phyloP scores from a whole-genome alignment of 2,888 invertebrate genomes.

The Nemotelus pantherinus region DNA sequence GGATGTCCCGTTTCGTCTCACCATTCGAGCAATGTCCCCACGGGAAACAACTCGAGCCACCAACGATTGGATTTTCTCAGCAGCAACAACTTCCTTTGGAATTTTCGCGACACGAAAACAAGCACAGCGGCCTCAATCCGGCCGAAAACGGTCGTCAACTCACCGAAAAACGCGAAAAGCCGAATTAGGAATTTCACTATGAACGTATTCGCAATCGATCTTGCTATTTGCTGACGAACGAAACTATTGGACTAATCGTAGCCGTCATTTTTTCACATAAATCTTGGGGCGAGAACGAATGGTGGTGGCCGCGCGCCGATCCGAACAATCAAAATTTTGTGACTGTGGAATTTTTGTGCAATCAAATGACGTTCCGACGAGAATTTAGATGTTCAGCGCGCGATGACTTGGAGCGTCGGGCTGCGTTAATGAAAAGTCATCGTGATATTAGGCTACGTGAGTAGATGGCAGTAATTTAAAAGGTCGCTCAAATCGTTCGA shows the following conservation, averaged over 20 bases:
- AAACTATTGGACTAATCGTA: not conserved
- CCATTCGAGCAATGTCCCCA: not conserved
- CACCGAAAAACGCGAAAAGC: not conserved
- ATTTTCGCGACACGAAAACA: slow-evolving; percentile 10
- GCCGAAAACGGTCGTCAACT: not conserved
- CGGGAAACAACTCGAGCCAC: not conserved
- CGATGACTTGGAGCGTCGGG: not conserved
- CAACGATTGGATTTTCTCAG: not conserved
- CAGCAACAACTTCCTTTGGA: not conserved
- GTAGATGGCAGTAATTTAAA: not conserved
- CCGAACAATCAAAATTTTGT: slow-evolving; percentile 28
- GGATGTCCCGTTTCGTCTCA: too few species aligned
- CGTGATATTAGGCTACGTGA: not conserved
- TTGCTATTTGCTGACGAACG: not conserved
- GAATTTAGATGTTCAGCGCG: not conserved
- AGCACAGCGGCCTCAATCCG: not conserved
- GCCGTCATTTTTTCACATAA: slow-evolving; percentile 41
- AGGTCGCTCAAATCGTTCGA: too few species aligned
- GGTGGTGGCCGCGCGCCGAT: slow-evolving; percentile 23
- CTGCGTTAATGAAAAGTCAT: not conserved
- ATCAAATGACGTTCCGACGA: not conserved
- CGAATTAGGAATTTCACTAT: not conserved
- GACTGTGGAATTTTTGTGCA: slow-evolving; percentile 28
- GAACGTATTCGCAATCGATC: not conserved
- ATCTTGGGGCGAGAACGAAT: slow-evolving; percentile 15